These are phyloP conservation scores for Chanos chanos DNA, from an alignment of 2,797 vertebrate species.

Conservation along the genomic window DNA sequence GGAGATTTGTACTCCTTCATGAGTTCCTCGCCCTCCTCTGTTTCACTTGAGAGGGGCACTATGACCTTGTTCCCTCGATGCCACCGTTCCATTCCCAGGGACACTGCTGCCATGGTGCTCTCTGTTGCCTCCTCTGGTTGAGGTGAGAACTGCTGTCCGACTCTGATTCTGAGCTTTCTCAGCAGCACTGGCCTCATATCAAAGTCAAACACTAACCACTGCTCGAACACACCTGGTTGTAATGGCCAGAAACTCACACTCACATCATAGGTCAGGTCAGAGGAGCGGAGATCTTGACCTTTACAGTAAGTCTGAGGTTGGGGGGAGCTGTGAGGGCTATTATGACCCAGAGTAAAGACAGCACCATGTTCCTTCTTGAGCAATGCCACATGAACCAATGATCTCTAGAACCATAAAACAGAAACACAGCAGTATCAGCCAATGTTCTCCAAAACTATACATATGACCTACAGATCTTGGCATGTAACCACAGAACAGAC, in stretches of 20 bases:
- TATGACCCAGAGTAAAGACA: no score
- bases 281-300: no score
- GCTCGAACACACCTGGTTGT: constrained; percentile 77
- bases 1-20: constrained; percentile 78
- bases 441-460: no score
- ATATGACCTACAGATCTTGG: no score
- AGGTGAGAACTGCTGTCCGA: constrained; percentile 53
- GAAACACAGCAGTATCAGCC: no score
- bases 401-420: no score
- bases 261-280: constrained; percentile 51
- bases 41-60: constrained; percentile 66
- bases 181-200: constrained; percentile 78
- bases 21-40: constrained; percentile 61
- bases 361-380: no score
- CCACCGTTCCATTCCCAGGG: constrained; percentile 57
- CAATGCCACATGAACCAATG: no score
- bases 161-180: constrained; percentile 71
- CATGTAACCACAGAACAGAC: no score
- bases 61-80: constrained; percentile 75
- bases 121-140: constrained; percentile 9
- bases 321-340: constrained; percentile 63
- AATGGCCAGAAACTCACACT: constrained; percentile 65
- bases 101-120: background rate
- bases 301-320: constrained; percentile 2
- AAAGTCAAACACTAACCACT: constrained; percentile 89